Conservation (phyloP, 2,113 vertebrate genomes). For the Artemisiospiza belli region DNA sequence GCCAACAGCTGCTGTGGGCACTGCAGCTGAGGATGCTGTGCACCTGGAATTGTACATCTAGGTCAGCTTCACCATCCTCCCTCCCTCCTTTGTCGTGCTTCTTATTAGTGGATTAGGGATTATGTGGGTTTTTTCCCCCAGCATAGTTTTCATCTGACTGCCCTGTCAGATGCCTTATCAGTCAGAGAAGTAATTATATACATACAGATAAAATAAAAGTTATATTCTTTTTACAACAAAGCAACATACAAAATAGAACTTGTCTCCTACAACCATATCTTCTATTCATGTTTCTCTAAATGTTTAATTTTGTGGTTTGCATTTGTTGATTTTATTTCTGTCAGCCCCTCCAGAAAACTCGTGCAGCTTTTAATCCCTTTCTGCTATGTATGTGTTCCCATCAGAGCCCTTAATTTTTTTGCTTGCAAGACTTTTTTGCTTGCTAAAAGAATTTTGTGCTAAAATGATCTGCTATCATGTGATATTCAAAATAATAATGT, state of each 20-base stretch:
- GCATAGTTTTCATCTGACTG: not conserved
- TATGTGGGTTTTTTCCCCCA: not conserved
- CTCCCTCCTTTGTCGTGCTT: not conserved
- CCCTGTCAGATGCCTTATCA: not conserved
- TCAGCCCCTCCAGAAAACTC: not conserved
- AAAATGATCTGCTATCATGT: not conserved
- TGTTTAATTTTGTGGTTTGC: not conserved
- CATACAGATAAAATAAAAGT: not conserved
- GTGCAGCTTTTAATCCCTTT: not conserved
- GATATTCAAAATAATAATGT: not conserved
- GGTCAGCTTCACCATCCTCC: not conserved
- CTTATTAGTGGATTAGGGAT: not conserved
- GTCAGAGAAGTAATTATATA: not conserved
- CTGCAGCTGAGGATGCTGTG: not conserved
- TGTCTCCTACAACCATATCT: not conserved
- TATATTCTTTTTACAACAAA: not conserved
- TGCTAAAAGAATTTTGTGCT: not conserved
- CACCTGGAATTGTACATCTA: not conserved
- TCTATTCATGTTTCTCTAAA: not conserved
- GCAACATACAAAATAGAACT: not conserved
- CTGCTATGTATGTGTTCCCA: accelerated
- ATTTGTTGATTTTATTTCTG: not conserved
- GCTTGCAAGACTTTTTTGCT: not conserved
- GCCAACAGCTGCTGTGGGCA: not conserved
- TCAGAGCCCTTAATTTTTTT: not conserved